Percentiles rank a stretch among this genome's conserved stretches.
Conservation (phyloP, 1,140 invertebrate genomes). For the Acromyrmex charruanus region DNA sequence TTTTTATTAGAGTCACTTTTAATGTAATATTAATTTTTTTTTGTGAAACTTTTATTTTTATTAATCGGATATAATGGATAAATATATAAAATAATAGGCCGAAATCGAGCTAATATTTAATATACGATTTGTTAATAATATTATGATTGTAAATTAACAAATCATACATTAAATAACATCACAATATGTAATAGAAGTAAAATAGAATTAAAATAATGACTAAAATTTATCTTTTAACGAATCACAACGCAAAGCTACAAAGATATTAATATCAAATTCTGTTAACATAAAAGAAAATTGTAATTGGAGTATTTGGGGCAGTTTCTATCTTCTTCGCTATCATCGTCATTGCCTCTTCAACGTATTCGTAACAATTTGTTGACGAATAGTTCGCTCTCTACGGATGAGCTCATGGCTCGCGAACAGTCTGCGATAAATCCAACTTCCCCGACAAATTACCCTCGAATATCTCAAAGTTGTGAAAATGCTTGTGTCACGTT, state of each 20-base stretch:
- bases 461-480: slow-evolving; percentile 32
- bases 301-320: neutral
- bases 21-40: neutral
- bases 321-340: slow-evolving; percentile 29
- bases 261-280: neutral
- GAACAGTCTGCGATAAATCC: slow-evolving; percentile 38
- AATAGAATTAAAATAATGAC: neutral
- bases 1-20: neutral
- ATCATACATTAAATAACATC: too few relatives aligned
- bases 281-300: slow-evolving; percentile 9
- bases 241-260: neutral
- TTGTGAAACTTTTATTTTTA: neutral
- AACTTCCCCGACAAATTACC: slow-evolving; percentile 32
- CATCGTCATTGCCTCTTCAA: slow-evolving; percentile 38
- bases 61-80: neutral
- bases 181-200: too few relatives aligned
- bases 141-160: too few relatives aligned
- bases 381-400: slow-evolving; percentile 18
- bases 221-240: neutral
- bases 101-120: too few relatives aligned
- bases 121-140: too few relatives aligned
- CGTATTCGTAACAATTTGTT: slow-evolving; percentile 34
- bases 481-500: slow-evolving; percentile 34
- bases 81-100: too few relatives aligned
- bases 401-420: neutral